Base-by-base conservation (phyloP, 2,888 invertebrate species). In the Sericinus montela region DNA sequence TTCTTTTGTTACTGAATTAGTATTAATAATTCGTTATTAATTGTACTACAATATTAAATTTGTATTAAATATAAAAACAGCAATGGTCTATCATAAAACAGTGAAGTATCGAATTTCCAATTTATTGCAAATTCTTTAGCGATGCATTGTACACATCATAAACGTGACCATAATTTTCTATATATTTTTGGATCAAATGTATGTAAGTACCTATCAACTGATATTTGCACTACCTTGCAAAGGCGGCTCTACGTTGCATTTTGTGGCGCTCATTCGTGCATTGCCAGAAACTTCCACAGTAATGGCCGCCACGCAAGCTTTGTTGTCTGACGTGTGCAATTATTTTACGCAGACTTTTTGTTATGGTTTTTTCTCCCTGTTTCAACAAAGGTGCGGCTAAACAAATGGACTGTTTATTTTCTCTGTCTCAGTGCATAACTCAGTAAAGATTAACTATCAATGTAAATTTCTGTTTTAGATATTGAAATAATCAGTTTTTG, bases 201-300 rank as follows among this genome's bases (percentile, higher is more conserved):
- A 7, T 5, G 8, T 25, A 35, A 23, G 11, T 32, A n/a, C n/a
- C 10, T 29, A 19, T 5, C 19, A 32, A n/a, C n/a, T n/a, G 14
- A 1, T 15, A 25, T 16, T 32, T 37, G 16, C 25, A 29, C n/a
- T n/a, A n/a, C n/a, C n/a, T n/a, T n/a, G n/a, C 39, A 48, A 44
- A 19, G 4, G 15, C 11, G 14, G 8, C 29, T 19, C 8, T n/a
- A 16, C 19, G 3, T 47, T 30, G 16, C 36, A 36, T 45, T 45
- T 44, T 25, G 32, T 14, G 8, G 35, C 11, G 19, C 29, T 19
- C 14, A 43, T 44, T 14, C 37, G 37, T 10, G 14, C 16, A 29
- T 45, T 45, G 30, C 45, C 45, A 50, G 50, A 50, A 45, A 41
- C 25, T 50, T 45, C 36, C 10, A 50, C n/a, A 32, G 32, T 30